A percentile compares a stretch with the other conserved stretches of the same genome.
phyloP scores from a whole-genome alignment of 2,797 vertebrate genomes.

The Myotis pilosus region DNA sequence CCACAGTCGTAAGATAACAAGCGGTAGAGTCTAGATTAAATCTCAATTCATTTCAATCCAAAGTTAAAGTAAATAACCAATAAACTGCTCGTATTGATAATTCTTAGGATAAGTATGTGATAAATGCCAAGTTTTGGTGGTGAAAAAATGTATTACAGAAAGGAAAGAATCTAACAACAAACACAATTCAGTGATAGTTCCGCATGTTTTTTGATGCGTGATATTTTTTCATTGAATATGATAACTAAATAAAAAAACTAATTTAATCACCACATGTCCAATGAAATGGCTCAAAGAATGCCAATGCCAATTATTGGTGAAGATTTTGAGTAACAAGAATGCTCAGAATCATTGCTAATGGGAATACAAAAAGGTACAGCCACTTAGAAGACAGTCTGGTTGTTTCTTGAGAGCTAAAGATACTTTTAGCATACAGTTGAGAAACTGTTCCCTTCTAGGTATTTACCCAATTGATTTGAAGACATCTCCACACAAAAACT shows the following conservation, averaged over 20 bases:
- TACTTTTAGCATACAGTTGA: background rate
- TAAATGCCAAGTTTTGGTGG: background rate
- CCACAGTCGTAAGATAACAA: background rate
- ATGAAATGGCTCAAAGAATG: background rate
- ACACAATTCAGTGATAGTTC: background rate
- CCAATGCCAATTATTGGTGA: background rate
- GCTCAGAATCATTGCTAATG: background rate
- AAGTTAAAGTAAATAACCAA: background rate
- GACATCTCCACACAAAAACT: constrained; percentile 14
- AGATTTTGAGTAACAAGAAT: background rate
- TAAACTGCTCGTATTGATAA: background rate
- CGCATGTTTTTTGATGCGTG: background rate
- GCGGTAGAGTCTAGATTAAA: background rate
- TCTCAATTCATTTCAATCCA: background rate
- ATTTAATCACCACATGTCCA: background rate
- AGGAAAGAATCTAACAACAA: background rate
- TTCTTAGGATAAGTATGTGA: background rate
- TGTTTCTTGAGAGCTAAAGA: background rate
- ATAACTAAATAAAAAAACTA: background rate
- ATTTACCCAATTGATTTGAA: constrained; percentile 10
- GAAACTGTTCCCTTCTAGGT: background rate
- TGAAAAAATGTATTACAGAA: background rate
- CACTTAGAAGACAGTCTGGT: background rate
- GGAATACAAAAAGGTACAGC: background rate
- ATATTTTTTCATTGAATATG: background rate